Evolutionary conservation across 2,888 invertebrate genomes (phyloP).

Genomic region (Aleiodes alternator): DNA sequence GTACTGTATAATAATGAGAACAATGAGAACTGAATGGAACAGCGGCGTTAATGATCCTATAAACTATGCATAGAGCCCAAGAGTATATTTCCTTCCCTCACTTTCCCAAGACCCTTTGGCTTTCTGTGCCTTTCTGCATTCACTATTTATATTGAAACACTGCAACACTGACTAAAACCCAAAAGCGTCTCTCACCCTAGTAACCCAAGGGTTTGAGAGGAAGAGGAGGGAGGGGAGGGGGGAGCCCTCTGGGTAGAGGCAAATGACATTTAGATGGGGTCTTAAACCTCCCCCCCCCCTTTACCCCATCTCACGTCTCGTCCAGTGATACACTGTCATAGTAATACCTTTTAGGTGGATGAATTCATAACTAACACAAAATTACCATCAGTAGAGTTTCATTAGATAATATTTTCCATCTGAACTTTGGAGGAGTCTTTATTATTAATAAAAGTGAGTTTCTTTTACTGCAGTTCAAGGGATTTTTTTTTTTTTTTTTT

Average conservation of each 20-base stretch:
- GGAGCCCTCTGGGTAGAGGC: constrained; percentile 32
- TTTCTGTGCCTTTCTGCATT: constrained; percentile 27
- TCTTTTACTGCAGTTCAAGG: no score
- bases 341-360: constrained; percentile 11
- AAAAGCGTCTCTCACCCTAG: neutral
- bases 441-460: no score
- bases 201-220: neutral
- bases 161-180: constrained; percentile 9
- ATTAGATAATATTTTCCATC: constrained; percentile 3
- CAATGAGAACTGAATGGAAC: constrained; percentile 45
- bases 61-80: constrained; percentile 41
- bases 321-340: constrained; percentile 10
- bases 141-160: constrained; percentile 42
- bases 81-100: neutral
- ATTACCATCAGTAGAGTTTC: no score
- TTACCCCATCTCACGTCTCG: constrained; percentile 18
- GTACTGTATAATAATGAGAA: constrained; percentile 39
- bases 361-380: no score
- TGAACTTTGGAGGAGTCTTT: neutral
- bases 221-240: no score
- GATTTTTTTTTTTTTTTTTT: no score
- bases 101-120: neutral
- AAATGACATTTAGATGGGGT: constrained; percentile 53
- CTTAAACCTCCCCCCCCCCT: no score
- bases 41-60: constrained; percentile 46